These are phyloP conservation scores for Acomys russatus DNA, from an alignment of 2,797 vertebrate species.

Conservation along the genomic window DNA sequence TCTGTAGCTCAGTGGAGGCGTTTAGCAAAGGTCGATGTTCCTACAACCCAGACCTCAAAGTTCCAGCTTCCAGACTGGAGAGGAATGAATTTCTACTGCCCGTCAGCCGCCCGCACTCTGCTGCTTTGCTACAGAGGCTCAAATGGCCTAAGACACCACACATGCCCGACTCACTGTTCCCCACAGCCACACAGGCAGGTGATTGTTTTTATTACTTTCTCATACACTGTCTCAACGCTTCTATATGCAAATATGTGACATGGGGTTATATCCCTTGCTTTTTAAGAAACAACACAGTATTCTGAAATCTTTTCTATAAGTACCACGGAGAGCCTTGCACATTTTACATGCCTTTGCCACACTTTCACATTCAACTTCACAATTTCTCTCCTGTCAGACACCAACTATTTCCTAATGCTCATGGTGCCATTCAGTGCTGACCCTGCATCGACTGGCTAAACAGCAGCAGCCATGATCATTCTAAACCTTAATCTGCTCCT, in stretches of 20 bases:
- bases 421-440: neutral
- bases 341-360: neutral
- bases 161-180: neutral
- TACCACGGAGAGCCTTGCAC: neutral
- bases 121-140: neutral
- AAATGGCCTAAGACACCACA: neutral
- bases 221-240: neutral
- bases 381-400: neutral
- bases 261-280: neutral
- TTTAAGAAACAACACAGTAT: neutral
- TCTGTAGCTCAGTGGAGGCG: neutral
- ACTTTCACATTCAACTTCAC: neutral
- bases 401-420: constrained; percentile 4
- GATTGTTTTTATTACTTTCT: neutral
- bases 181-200: neutral
- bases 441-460: neutral
- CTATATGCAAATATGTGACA: neutral
- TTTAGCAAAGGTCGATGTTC: neutral
- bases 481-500: neutral
- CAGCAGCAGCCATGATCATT: neutral
- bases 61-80: neutral
- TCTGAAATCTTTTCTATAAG: neutral
- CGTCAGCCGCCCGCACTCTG: neutral
- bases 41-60: neutral
- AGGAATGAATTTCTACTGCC: neutral